These are phyloP conservation scores for Oncorhynchus masou DNA, from an alignment of 2,113 vertebrate species.

Conservation along the genomic window DNA sequence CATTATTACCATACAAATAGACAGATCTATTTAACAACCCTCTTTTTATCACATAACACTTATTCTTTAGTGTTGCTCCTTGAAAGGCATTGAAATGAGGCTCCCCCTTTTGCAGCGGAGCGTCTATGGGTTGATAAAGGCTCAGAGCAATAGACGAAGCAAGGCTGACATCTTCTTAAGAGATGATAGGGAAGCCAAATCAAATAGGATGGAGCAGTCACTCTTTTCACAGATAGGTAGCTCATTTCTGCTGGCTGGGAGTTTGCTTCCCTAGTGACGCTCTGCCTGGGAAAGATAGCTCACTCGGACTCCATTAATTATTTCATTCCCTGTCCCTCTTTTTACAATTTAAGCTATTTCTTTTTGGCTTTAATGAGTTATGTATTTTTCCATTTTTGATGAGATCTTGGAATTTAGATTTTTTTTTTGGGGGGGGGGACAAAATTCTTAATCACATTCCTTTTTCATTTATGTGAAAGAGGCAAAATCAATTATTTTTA, in stretches of 20 bases:
- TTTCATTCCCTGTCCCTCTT: constrained; percentile 71
- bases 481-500: constrained; percentile 79
- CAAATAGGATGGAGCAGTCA: constrained; percentile 82
- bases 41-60: constrained; percentile 80
- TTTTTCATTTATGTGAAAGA: constrained; percentile 67
- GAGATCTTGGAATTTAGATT: constrained; percentile 91
- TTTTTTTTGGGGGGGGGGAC: constrained; percentile 59
- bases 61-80: constrained; percentile 76
- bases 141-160: constrained; percentile 80
- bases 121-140: constrained; percentile 78
- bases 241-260: constrained; percentile 76
- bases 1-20: constrained; percentile 87
- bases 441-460: constrained; percentile 91
- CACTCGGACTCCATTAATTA: constrained; percentile 93
- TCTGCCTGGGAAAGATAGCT: constrained; percentile 88
- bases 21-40: constrained; percentile 84
- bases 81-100: constrained; percentile 77
- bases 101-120: constrained; percentile 60
- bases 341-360: constrained; percentile 58
- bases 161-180: constrained; percentile 85
- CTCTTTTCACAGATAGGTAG: constrained; percentile 80
- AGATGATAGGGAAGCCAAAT: constrained; percentile 80
- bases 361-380: constrained; percentile 88
- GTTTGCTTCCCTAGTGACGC: constrained; percentile 80
- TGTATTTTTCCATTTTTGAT: constrained; percentile 86